A percentile compares a stretch with the other conserved stretches of the same genome.
Conservation (phyloP, 1,140 invertebrate species). For the Yoshiicerus persimilis region DNA sequence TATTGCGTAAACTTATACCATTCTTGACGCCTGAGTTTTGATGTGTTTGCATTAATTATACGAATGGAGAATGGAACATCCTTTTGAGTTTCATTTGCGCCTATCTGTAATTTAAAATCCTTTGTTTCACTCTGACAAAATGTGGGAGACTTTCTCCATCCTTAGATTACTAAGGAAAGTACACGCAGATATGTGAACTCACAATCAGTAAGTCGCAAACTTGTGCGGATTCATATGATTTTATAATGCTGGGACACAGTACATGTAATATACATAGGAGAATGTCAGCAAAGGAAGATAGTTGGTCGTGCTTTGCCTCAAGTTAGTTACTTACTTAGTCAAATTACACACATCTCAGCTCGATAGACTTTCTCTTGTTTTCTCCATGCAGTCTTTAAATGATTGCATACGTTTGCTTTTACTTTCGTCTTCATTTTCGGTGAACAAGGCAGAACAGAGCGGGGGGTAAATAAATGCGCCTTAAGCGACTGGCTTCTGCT, state of each 20-base stretch:
- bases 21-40: neutral
- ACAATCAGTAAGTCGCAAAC: too few species aligned
- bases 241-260: neutral
- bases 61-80: neutral
- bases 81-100: too few species aligned
- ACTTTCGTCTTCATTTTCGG: constrained; percentile 4
- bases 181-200: neutral
- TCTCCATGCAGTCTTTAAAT: neutral
- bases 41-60: neutral
- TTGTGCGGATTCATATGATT: neutral
- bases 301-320: neutral
- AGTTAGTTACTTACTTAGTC: constrained; percentile 18
- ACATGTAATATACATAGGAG: neutral
- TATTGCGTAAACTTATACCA: neutral
- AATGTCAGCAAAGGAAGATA: neutral
- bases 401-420: constrained; percentile 6
- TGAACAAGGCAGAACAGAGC: neutral
- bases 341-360: neutral
- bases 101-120: neutral
- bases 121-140: neutral
- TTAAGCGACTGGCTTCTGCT: neutral
- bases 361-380: constrained; percentile 4
- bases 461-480: constrained; percentile 2
- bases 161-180: neutral
- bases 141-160: neutral